These are phyloP conservation scores for Centropus unirufus DNA, from an alignment of 2,113 vertebrate genomes.

Conservation along the genomic window DNA sequence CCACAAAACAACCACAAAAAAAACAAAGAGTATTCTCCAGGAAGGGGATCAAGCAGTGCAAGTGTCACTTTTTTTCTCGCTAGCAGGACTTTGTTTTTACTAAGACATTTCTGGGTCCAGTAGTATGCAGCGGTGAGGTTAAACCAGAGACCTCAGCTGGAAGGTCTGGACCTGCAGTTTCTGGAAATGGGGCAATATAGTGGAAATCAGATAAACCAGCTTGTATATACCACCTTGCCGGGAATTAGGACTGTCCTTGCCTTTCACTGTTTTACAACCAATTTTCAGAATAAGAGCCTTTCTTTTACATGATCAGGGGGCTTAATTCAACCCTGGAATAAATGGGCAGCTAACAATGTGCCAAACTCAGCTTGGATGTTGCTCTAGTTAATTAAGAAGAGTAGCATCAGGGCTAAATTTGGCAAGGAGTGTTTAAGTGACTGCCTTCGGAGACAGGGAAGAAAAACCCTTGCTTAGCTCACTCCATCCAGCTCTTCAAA, in stretches of 20 bases:
- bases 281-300: background rate
- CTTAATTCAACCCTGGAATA: conserved; percentile 32
- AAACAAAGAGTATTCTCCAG: background rate
- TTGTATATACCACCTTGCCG: background rate
- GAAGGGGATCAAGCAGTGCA: background rate
- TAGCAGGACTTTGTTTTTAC: background rate
- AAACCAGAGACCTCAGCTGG: background rate
- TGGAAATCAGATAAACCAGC: background rate
- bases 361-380: conserved; percentile 24
- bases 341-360: conserved; percentile 13
- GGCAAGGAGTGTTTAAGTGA: conserved; percentile 34
- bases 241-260: background rate
- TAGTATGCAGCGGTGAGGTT: background rate
- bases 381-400: conserved; percentile 48
- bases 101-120: background rate
- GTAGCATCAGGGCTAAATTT: conserved; percentile 33
- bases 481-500: conserved; percentile 64
- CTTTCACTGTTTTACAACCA: background rate
- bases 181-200: background rate
- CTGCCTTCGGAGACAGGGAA: conserved; percentile 51
- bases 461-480: conserved; percentile 56
- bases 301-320: background rate
- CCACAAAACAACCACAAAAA: background rate
- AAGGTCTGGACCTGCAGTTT: background rate
- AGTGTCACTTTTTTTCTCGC: background rate